A percentile compares a stretch with the other conserved stretches of the same genome.
Conservation (phyloP, 23 tunicate genomes). For the Halocynthia aurantium region DNA sequence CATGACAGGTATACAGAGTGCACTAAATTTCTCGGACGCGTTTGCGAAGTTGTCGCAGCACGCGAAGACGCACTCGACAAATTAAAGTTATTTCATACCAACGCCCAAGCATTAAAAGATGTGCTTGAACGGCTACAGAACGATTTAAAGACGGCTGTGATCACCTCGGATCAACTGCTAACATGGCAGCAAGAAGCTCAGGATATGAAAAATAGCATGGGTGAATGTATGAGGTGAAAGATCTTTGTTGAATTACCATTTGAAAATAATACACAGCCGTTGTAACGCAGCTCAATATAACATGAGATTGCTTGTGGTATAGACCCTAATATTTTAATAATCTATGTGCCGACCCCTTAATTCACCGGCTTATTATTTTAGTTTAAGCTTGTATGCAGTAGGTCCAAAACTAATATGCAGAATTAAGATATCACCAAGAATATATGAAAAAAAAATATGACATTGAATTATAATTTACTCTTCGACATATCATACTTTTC, state of each 20-base stretch:
- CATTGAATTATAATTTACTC: too few species aligned
- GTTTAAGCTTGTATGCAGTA: too few species aligned
- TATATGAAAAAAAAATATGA: too few species aligned
- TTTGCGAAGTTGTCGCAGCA: constrained; percentile 77
- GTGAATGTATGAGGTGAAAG: constrained; percentile 44
- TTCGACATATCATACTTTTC: too few species aligned
- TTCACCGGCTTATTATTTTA: too few species aligned
- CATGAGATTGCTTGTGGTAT: too few species aligned
- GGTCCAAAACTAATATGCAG: too few species aligned
- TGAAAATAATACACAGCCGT: too few species aligned
- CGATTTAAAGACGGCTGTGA: constrained; percentile 29
- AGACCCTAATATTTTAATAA: too few species aligned
- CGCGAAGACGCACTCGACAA: constrained; percentile 77
- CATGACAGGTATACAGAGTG: constrained; percentile 84
- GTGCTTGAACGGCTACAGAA: constrained; percentile 44
- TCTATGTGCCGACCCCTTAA: too few species aligned
- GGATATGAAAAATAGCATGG: constrained; percentile 25
- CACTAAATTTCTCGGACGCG: constrained; percentile 77
- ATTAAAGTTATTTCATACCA: constrained; percentile 25
- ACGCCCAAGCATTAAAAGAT: constrained; percentile 24
- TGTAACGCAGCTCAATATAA: too few species aligned
- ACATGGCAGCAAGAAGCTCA: constrained; percentile 56
- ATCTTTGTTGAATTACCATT: not conserved
- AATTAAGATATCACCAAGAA: too few species aligned
- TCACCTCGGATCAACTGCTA: constrained; percentile 54